Evolutionary conservation across 2,888 invertebrate species (phyloP), one percentile per base, ranked within the genome.

Genomic region (Invenusta paracnida): DNA sequence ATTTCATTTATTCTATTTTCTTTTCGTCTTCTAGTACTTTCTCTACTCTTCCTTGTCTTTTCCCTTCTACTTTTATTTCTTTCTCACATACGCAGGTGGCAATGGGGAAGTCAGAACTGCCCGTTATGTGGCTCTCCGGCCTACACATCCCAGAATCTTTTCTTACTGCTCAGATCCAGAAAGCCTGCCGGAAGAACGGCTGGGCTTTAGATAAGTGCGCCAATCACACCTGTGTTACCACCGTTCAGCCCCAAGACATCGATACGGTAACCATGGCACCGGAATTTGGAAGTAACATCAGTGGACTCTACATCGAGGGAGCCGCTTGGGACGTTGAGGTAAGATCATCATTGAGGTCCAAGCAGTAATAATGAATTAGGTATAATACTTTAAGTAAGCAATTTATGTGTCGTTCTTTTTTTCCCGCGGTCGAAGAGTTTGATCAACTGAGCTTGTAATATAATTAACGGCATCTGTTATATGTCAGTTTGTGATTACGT

Each of bases 71-170:
- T 11, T 79, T 79, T 11, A 25, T 79, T 5, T 11, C 81, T 25
- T 79, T 79, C 81, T 5, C n/a, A n/a, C n/a, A 29, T 11, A 48
- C 29, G 23, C n/a, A 83, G 83, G 28, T 83, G 5, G 29, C 2
- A n/a, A 48, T 48, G 1, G 83, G 83, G 1, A 83, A 83, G 48
- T 17, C 48, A n/a, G 83, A 83, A 25, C n/a, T 83, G 2, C 31
- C 83, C 2, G 2, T 67, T 2, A 87, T 87, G 5, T 87, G 87
- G 87, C 83, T 87, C 82, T 86, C 87, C 48, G 87, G 87, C 11
- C 79, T 87, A 25, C 87, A 86, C 27, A 27, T 86, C 0, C 87
- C 87, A 30, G 81, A 86, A 67, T 87, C 87, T 0, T 87, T 86
- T 66, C 31, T 87, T 23, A 87, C 85, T 30, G 86, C 87, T 29